Percentiles rank a stretch among this genome's conserved stretches.
phyloP scores from a whole-genome alignment of 2,113 vertebrate genomes.

The Platysteira castanea region DNA sequence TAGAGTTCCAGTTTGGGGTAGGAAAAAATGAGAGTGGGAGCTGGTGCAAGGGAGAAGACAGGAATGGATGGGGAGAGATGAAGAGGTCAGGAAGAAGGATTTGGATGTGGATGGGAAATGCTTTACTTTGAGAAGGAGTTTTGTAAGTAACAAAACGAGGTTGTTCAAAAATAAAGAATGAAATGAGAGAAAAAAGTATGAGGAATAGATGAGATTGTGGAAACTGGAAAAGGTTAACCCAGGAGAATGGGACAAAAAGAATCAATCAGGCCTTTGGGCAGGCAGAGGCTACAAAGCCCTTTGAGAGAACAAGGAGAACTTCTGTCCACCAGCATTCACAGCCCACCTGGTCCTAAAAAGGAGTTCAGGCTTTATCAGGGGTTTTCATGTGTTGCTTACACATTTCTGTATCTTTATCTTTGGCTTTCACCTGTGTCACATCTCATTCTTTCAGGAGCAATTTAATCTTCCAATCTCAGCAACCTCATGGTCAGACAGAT shows the following conservation, averaged over 20 bases:
- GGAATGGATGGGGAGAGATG: neutral
- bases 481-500: constrained; percentile 38
- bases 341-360: neutral
- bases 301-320: neutral
- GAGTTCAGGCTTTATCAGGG: neutral
- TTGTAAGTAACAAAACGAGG: neutral
- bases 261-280: neutral
- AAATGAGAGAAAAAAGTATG: neutral
- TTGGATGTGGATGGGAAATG: neutral
- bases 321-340: neutral
- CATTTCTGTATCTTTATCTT: neutral
- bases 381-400: neutral
- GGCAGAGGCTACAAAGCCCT: neutral
- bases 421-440: constrained; percentile 41
- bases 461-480: constrained; percentile 44
- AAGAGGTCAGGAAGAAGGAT: neutral
- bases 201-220: neutral
- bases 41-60: neutral
- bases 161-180: neutral
- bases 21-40: neutral
- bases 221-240: neutral
- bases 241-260: neutral
- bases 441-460: constrained; percentile 32
- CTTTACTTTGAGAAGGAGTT: neutral
- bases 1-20: neutral